Evolutionary conservation across 1,140 invertebrate species (phyloP), one percentile per base, ranked within the genome.

Genomic region (Dinoponera quadriceps): DNA sequence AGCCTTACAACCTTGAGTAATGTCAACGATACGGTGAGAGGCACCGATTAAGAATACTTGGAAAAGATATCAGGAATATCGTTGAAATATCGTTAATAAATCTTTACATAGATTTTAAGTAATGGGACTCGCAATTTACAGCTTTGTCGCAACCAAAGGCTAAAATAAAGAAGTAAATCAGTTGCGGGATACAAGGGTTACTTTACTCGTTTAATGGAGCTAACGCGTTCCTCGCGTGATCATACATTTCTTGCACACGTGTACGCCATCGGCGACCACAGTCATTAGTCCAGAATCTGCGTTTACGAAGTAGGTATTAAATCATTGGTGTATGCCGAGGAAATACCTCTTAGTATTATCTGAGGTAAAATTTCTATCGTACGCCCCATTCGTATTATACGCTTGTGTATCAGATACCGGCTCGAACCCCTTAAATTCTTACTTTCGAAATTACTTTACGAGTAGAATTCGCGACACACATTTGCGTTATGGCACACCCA

Each of bases 171-270:
- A 51, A 69, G 29, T 27, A 29, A 68, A 29, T 51, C 18, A 80
- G 22, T 29, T 20, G 66, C 60, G 55, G 62, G 59, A 60, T 85
- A 81, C n/a, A 14, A 69, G 33, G 9, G 49, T 57, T 55, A 66
- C 48, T 80, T 69, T 27, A 38, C 75, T 71, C 38, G 65, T 51
- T 44, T 80, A 71, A 80, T 71, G 69, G 66, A 80, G 51, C 75
- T 80, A 80, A 80, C 75, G 75, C 75, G 75, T 80, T 80, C 69
- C 65, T 80, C 44, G 75, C 75, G 75, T 80, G 75, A 80, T 69
- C 65, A 71, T 14, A 59, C n/a, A 16, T 44, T 80, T 57, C 51
- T 80, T 14, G 57, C 51, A 71, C 44, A 44, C 71, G 57, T 33
- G 33, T 57, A 49, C n/a, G 25, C 51, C 65, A 69, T 48, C 22